These are phyloP conservation scores for Oikopleura vanhoeffeni DNA, from an alignment of 23 tunicate genomes.

Conservation along the genomic window DNA sequence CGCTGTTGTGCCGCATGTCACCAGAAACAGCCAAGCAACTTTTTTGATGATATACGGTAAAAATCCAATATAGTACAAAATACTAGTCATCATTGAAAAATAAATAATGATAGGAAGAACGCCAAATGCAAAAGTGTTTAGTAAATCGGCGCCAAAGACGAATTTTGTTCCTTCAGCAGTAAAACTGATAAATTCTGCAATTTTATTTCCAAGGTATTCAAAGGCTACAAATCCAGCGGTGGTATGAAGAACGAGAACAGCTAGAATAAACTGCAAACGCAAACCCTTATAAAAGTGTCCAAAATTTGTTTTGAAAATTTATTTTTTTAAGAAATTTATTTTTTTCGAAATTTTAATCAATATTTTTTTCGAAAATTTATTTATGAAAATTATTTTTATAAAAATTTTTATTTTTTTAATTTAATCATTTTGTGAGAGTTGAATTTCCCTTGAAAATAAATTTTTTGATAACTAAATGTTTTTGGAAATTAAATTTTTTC, in stretches of 20 bases:
- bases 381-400: no score
- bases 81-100: constrained; percentile 18
- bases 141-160: constrained; percentile 5
- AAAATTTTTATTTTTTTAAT: no score
- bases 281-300: constrained; percentile 23
- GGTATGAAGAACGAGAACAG: constrained; percentile 16
- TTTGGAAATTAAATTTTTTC: no score
- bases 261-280: constrained; percentile 18
- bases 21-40: background rate
- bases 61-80: constrained; percentile 21
- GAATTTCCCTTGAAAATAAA: no score
- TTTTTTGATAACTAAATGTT: no score
- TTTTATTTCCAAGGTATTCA: constrained; percentile 14
- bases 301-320: no score
- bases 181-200: constrained; percentile 15
- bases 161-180: constrained; percentile 19
- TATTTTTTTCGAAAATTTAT: no score
- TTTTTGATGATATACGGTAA: constrained; percentile 22
- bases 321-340: no score
- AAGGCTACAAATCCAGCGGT: constrained; percentile 16
- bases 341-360: no score
- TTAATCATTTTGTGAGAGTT: no score
- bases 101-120: constrained; percentile 23
- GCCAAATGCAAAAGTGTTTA: background rate
- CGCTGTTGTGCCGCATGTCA: background rate